phyloP scores from a whole-genome alignment of 2,797 vertebrate genomes.

The Hirundo rustica region DNA sequence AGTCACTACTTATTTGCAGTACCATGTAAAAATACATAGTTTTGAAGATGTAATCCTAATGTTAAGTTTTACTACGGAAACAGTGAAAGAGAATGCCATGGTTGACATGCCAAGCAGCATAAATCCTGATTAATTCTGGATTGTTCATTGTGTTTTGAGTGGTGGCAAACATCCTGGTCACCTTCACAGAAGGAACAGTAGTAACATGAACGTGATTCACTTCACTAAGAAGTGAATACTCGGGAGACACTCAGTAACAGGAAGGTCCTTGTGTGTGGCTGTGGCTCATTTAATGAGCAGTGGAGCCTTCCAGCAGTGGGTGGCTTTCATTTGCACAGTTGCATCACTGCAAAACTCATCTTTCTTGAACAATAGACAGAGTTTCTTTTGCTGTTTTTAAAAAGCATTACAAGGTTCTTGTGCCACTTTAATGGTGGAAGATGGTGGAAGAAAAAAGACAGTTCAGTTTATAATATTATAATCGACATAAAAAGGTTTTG shows the following conservation, averaged over 20 bases:
- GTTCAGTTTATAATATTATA: neutral
- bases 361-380: neutral
- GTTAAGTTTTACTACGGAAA: neutral
- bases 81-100: neutral
- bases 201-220: neutral
- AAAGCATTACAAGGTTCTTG: neutral
- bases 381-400: neutral
- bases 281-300: neutral
- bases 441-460: neutral
- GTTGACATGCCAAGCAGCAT: fast-evolving
- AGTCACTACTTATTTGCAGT: neutral
- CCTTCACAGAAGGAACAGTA: neutral
- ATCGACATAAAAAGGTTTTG: neutral
- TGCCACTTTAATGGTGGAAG: neutral
- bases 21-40: neutral
- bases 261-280: neutral
- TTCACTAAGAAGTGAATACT: neutral
- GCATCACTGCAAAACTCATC: neutral
- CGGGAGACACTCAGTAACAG: fast-evolving
- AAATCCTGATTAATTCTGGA: neutral
- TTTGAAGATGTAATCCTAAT: neutral
- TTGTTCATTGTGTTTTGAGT: neutral
- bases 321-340: neutral
- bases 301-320: neutral
- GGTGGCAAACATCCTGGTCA: neutral